A percentile compares a stretch with the other conserved stretches of the same genome.
phyloP scores from a whole-genome alignment of 2,888 invertebrate genomes.

The Diabrotica balteata region DNA sequence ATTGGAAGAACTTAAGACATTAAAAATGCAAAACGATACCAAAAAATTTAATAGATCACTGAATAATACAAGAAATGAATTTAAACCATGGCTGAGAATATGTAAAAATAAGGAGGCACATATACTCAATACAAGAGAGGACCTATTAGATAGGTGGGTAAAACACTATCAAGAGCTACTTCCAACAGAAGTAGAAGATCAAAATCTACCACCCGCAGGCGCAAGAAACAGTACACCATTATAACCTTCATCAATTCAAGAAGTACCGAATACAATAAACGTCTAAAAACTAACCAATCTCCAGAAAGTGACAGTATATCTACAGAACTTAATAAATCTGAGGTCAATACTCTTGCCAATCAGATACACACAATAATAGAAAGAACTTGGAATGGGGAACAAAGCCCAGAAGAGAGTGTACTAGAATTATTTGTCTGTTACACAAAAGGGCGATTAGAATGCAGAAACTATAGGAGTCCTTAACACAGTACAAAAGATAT shows the following conservation, averaged over 20 bases:
- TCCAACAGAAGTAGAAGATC: not conserved
- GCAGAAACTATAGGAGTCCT: slow-evolving; percentile 1
- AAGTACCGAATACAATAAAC: not conserved
- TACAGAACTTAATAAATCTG: not conserved
- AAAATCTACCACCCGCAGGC: not conserved
- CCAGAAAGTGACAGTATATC: not conserved
- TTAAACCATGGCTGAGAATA: not conserved
- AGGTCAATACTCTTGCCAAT: not conserved
- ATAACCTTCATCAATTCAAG: not conserved
- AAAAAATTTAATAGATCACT: not conserved
- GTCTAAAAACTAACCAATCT: not conserved
- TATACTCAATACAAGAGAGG: no score
- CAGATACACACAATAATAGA: not conserved
- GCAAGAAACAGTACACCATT: not conserved
- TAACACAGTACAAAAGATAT: not conserved
- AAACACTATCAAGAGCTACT: not conserved
- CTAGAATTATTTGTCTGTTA: not conserved
- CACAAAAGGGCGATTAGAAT: not conserved
- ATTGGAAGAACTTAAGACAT: not conserved
- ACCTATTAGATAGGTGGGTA: no score
- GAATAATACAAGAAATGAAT: not conserved
- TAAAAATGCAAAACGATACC: not conserved
- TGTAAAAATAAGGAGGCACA: no score
- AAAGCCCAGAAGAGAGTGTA: not conserved
- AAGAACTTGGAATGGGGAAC: not conserved